These are phyloP conservation scores for Icerya purchasi DNA, from an alignment of 2,888 invertebrate species.

Conservation along the genomic window DNA sequence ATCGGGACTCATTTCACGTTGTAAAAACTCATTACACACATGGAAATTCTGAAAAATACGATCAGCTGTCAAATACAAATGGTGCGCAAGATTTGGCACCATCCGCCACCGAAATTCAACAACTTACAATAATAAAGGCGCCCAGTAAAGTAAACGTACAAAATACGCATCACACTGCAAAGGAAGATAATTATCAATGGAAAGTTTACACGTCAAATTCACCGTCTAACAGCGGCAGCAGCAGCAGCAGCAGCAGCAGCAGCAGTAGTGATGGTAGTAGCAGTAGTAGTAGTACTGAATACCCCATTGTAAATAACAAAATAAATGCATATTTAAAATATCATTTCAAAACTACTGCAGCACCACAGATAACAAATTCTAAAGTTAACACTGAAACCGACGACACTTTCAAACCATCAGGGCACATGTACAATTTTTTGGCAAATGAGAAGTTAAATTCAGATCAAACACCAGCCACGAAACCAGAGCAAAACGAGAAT, in stretches of 20 bases:
- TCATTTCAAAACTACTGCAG: conserved; percentile 11
- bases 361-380: conserved; percentile 9
- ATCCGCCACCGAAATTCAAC: conserved; percentile 3
- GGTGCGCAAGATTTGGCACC: conserved; percentile 1
- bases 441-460: neutral
- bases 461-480: neutral
- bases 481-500: neutral
- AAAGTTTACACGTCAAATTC: neutral
- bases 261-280: no score
- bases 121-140: neutral
- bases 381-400: neutral
- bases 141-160: neutral
- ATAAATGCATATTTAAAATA: conserved; percentile 15
- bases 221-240: neutral
- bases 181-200: neutral
- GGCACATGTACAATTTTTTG: conserved; percentile 12
- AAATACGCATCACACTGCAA: neutral
- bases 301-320: conserved; percentile 13
- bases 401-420: conserved; percentile 13
- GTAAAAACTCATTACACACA: neutral
- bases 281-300: neutral
- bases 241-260: no score
- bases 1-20: conserved; percentile 6
- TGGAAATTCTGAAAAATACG: neutral
- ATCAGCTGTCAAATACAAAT: neutral